Base-by-base conservation (phyloP, 2,113 vertebrate species). In the Hylia prasina region DNA sequence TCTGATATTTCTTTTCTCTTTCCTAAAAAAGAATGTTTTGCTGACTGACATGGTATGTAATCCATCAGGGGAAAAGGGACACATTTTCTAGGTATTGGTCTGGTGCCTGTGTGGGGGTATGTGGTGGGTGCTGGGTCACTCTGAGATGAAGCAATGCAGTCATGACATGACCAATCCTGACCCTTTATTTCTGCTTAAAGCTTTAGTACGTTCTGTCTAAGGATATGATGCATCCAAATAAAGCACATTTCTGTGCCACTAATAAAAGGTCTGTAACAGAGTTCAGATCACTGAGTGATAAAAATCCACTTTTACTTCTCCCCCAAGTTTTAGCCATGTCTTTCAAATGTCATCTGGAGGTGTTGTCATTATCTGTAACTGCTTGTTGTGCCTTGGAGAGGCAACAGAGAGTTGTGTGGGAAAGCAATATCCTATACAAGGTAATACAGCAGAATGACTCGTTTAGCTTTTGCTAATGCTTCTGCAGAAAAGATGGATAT, bases 81-180 rank as follows among this genome's bases (percentile, higher is more conserved):
- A 18, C 1, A 0, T 44, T 57, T 82, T 54, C 31, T 39, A 28
- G 63, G 33, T 65, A 7, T 10, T 54, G 57, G 12, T 20, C 22
- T 53, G 37, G 13, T 17, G 19, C n/a, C 31, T 50, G 8, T 23
- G 30, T 37, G 58, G 31, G 33, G 20, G 6, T 35, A 3, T 6
- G 1, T 0, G 7, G 33, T 53, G 72, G 54, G 25, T 2, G 3
- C 35, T 91, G 39, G 69, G 23, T 61, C 1, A 1, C 66, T n/a
- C 69, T 47, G 54, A 30, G 48, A 22, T 18, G 68, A 47, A 68
- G 35, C 42, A 69, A 8, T 23, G 35, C 19, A n/a, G 21, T 65
- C 4, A 2, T 58, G 68, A 22, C 17, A 4, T 63, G 63, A 58
- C 45, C 1, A 1, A 6, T 53, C 54, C 83, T 61, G 18, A 48